phyloP scores from a whole-genome alignment of 2,888 invertebrate genomes.

The Schizaphis graminum region DNA sequence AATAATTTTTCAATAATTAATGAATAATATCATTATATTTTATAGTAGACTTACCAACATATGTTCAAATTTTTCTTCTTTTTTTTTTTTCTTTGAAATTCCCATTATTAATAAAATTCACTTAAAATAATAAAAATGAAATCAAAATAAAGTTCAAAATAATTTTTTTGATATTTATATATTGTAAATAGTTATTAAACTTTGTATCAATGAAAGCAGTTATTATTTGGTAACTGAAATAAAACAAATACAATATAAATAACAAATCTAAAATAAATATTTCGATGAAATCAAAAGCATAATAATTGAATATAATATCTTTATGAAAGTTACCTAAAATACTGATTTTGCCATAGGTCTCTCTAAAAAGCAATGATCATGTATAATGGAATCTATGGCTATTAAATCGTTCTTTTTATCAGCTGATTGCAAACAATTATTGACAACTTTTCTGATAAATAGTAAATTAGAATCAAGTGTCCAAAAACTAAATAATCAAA shows the following conservation, averaged over 20 bases:
- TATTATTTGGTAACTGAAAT: background rate
- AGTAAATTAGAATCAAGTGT: background rate
- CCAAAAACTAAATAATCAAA: background rate
- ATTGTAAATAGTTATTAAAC: background rate
- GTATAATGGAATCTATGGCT: background rate
- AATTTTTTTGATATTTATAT: background rate
- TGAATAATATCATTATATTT: background rate
- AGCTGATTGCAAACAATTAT: background rate
- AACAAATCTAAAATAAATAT: background rate
- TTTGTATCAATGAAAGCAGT: background rate
- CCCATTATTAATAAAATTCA: background rate
- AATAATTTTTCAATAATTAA: background rate
- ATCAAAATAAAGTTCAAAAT: background rate
- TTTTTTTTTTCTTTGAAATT: background rate
- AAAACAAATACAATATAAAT: background rate
- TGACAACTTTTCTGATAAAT: background rate
- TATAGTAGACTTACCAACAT: background rate
- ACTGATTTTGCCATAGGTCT: background rate
- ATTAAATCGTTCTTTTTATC: background rate
- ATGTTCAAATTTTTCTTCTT: background rate
- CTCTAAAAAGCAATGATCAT: background rate
- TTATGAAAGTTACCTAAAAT: background rate
- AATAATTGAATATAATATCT: background rate
- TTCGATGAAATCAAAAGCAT: background rate
- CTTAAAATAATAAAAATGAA: background rate